Conservation (phyloP, 1,140 invertebrate genomes). For the Macrosteles quadrilineatus region DNA sequence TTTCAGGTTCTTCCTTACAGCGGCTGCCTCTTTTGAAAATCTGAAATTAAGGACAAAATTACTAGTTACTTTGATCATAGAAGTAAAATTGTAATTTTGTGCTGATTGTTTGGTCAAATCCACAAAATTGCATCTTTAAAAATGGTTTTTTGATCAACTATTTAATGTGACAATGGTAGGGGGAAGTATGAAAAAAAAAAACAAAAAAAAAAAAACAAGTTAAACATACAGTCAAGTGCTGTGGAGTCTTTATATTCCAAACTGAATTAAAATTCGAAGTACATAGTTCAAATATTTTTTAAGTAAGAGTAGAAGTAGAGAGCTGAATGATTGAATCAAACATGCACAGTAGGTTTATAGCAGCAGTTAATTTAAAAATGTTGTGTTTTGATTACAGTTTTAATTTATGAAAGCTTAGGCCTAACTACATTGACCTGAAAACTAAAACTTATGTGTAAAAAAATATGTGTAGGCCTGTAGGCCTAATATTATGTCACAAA, state of each 20-base stretch:
- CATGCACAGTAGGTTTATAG: too few relatives aligned
- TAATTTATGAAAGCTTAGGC: too few relatives aligned
- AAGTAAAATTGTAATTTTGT: slow-evolving; percentile 17
- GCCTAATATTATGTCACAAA: too few relatives aligned
- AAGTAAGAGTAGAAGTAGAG: too few relatives aligned
- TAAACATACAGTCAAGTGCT: background rate
- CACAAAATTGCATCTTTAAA: background rate
- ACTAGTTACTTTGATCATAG: too few relatives aligned
- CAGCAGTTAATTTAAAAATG: too few relatives aligned
- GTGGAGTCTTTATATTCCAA: background rate
- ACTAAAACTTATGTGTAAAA: too few relatives aligned
- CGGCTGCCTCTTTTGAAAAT: slow-evolving; percentile 30
- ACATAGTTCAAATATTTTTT: background rate
- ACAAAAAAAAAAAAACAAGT: background rate
- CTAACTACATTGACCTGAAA: too few relatives aligned
- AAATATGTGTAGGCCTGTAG: too few relatives aligned
- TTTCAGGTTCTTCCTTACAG: slow-evolving; percentile 34
- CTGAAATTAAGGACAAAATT: slow-evolving; percentile 28
- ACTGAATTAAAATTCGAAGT: background rate
- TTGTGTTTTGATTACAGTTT: too few relatives aligned
- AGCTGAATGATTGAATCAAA: too few relatives aligned
- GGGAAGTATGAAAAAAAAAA: background rate
- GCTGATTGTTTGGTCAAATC: background rate
- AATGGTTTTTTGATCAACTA: background rate
- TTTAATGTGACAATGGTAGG: background rate